Conservation (phyloP, 1,140 invertebrate species). For the Mercenaria mercenaria region DNA sequence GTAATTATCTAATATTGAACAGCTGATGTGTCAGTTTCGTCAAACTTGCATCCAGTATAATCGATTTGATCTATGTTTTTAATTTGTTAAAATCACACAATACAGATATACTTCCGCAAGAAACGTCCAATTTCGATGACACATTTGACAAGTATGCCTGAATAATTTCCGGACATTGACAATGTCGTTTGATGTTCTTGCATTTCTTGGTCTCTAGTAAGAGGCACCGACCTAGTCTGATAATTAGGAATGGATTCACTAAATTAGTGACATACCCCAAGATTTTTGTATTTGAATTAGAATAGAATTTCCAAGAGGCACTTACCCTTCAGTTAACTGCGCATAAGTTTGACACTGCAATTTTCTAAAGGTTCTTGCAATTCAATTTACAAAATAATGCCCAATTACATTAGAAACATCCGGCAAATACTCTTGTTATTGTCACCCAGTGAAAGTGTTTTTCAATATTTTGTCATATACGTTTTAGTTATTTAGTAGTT, state of each 20-base stretch:
- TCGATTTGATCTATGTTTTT: too few relatives aligned
- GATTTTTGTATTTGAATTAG: neutral
- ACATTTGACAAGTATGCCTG: neutral
- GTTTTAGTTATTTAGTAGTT: neutral
- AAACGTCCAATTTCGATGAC: neutral
- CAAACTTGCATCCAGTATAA: too few relatives aligned
- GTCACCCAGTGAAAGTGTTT: neutral
- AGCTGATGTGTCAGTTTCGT: too few relatives aligned
- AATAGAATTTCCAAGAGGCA: neutral
- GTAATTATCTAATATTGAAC: too few relatives aligned
- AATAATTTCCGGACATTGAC: neutral
- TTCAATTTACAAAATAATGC: neutral
- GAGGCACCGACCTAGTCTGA: neutral
- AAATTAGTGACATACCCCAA: neutral
- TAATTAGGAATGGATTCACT: slow-evolving; percentile 6
- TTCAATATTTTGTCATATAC: neutral
- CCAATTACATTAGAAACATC: neutral
- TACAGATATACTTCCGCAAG: neutral
- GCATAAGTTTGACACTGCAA: neutral
- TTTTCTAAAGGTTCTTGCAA: neutral
- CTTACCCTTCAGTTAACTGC: neutral
- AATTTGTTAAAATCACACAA: neutral
- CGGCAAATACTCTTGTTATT: neutral
- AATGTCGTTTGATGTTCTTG: neutral
- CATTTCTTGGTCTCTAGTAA: neutral